Percentiles rank a stretch among this genome's conserved stretches.
These are phyloP conservation scores for Actinia tenebrosa DNA, from an alignment of 64 coral and sea anemone genomes.

Conservation along the genomic window DNA sequence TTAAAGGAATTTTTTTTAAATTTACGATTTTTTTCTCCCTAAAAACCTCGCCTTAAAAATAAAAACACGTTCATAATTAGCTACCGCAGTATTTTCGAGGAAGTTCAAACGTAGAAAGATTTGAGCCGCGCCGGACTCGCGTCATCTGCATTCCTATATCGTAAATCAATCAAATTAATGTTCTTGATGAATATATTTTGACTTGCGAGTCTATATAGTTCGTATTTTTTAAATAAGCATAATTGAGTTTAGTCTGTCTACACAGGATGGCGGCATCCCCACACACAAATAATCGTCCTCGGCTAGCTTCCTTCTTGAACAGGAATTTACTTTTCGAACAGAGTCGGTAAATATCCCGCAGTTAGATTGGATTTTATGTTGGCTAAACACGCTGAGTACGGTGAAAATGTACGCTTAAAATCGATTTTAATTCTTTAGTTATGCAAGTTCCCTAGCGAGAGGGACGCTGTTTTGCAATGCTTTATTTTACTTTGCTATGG, in stretches of 20 bases:
- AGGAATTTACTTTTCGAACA: background rate
- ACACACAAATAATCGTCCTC: background rate
- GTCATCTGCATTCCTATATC: background rate
- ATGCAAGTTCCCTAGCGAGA: background rate
- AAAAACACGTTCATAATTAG: background rate
- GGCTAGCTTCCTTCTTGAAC: background rate
- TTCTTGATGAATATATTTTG: background rate
- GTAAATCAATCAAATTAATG: constrained; percentile 3
- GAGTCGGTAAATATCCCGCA: background rate
- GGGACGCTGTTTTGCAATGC: background rate
- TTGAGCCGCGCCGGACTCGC: background rate
- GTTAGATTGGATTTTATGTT: background rate
- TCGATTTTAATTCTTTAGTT: background rate
- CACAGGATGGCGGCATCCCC: background rate
- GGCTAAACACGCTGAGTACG: background rate
- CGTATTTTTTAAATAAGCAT: background rate
- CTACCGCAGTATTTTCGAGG: background rate
- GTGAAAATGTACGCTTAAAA: background rate
- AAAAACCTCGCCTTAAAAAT: no score
- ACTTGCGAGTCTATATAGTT: background rate
- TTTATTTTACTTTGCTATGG: background rate
- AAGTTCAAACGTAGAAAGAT: background rate
- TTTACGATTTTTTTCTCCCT: no score
- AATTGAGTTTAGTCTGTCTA: constrained; percentile 3
- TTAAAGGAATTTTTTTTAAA: no score